Evolutionary conservation across 2,797 vertebrate genomes (phyloP), one percentile per base, ranked within the genome.

Genomic region (Phrynocephalus vlangalii): DNA sequence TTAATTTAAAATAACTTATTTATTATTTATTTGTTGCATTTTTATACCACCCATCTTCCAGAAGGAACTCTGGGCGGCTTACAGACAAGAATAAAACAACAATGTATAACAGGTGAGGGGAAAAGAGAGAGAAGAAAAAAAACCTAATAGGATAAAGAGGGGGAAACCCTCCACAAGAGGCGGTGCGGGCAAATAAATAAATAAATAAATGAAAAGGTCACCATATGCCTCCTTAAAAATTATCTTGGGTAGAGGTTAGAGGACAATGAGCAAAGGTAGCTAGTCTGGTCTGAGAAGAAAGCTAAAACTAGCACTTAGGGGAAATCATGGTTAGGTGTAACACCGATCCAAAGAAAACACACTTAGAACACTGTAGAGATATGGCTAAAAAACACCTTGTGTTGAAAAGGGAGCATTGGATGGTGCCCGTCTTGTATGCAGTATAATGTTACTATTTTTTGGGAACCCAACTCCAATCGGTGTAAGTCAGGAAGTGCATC

Each of bases 171-270:
- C 38, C 38, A 44, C 38, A 44, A 44, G 38, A 44, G 38, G 38
- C 38, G 3, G 38, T 44, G 38, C 1, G 38, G 38, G 38, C 38
- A 44, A 44, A 44, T 0, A 44, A 44, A 44, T 2, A 44, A 4
- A 44, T 44, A 33, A 33, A 33, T 44, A 44, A 44, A 44, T 44
- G 38, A 44, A 44, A 44, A 44, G 38, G 38, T 44, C 38, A 5
- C 38, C 38, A 44, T 44, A 44, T 44, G 38, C 38, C 38, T 44
- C 38, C 3, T 44, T 44, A 44, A 44, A 44, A 44, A 44, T 44
- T 44, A 44, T 44, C 38, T 44, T 91, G 84, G 87, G 91, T 92
- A 94, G 92, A 91, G 91, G 92, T 88, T 89, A 90, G 72, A 88
- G 91, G 89, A 83, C 66, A 94, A 78, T 48, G 24, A 67, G 70